Evolutionary conservation across 2,888 invertebrate genomes (phyloP).

Genomic region (Galerucella nymphaeae): DNA sequence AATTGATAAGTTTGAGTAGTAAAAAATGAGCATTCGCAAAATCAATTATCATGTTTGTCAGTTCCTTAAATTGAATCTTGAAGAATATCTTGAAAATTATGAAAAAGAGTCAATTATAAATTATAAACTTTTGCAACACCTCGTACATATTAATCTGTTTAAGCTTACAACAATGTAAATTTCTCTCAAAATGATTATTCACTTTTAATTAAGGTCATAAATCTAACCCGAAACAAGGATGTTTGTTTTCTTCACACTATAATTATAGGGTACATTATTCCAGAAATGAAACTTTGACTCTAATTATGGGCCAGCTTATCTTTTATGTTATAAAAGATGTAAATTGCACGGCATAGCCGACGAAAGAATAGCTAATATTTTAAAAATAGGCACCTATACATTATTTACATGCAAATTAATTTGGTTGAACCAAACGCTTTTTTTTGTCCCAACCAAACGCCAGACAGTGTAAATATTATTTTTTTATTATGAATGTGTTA

Average conservation of each 20-base stretch:
- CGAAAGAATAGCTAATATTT: constrained; percentile 1
- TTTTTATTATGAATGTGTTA: background rate
- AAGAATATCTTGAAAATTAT: no score
- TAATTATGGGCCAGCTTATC: constrained; percentile 30
- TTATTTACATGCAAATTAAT: background rate
- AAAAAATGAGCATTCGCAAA: no score
- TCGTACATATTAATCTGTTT: background rate
- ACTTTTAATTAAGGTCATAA: constrained; percentile 30
- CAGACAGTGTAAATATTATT: background rate
- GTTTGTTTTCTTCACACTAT: constrained; percentile 31
- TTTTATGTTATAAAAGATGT: constrained; percentile 28
- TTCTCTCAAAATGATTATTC: constrained; percentile 21
- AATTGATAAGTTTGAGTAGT: no score
- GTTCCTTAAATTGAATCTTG: no score
- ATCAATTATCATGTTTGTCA: no score
- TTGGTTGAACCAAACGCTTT: background rate
- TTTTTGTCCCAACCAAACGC: background rate
- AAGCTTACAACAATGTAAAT: constrained; percentile 23
- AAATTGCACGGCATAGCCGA: constrained; percentile 27
- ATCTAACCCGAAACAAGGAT: constrained; percentile 31
- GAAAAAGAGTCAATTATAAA: no score
- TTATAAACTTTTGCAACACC: no score
- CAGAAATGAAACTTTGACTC: constrained; percentile 30
- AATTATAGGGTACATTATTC: constrained; percentile 34
- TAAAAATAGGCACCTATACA: background rate